Evolutionary conservation across 2,888 invertebrate species (phyloP).

Genomic region (Esperia sulphurella): DNA sequence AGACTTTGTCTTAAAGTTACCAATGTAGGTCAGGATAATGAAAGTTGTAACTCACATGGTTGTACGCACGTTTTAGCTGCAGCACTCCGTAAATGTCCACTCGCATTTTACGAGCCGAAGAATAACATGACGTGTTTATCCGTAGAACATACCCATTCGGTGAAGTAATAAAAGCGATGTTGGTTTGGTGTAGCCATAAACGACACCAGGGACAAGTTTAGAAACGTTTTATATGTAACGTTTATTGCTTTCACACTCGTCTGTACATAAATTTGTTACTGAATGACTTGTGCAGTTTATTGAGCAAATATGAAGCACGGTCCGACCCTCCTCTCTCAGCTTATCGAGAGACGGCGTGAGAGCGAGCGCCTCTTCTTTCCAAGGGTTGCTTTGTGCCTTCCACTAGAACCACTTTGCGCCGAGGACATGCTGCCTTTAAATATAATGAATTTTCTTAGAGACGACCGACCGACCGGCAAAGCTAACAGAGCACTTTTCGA

Average conservation of each 20-base stretch:
- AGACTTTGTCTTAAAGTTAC: too few relatives aligned
- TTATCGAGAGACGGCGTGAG: slow-evolving; percentile 64
- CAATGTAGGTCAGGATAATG: too few relatives aligned
- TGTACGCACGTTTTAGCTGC: not conserved
- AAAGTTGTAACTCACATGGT: not conserved
- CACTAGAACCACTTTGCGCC: slow-evolving; percentile 54
- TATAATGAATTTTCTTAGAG: slow-evolving; percentile 31
- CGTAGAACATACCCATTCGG: slow-evolving; percentile 3
- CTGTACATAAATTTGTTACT: slow-evolving; percentile 13
- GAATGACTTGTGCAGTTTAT: slow-evolving; percentile 32
- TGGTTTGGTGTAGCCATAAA: slow-evolving; percentile 6
- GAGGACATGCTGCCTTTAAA: slow-evolving; percentile 46
- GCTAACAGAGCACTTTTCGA: slow-evolving; percentile 5
- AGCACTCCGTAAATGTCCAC: slow-evolving; percentile 8
- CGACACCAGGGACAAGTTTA: slow-evolving; percentile 6
- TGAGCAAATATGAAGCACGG: slow-evolving; percentile 43
- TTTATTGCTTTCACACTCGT: slow-evolving; percentile 9
- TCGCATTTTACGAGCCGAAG: slow-evolving; percentile 7
- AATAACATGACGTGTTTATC: slow-evolving; percentile 8
- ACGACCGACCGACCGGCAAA: slow-evolving; percentile 1
- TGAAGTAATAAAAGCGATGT: slow-evolving; percentile 9
- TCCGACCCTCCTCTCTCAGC: slow-evolving; percentile 28
- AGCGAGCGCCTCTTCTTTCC: slow-evolving; percentile 49
- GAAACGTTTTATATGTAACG: slow-evolving; percentile 5
- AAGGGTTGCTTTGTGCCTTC: slow-evolving; percentile 64